Evolutionary conservation across 2,797 vertebrate species (phyloP).

Genomic region (Tragelaphus eurycerus): DNA sequence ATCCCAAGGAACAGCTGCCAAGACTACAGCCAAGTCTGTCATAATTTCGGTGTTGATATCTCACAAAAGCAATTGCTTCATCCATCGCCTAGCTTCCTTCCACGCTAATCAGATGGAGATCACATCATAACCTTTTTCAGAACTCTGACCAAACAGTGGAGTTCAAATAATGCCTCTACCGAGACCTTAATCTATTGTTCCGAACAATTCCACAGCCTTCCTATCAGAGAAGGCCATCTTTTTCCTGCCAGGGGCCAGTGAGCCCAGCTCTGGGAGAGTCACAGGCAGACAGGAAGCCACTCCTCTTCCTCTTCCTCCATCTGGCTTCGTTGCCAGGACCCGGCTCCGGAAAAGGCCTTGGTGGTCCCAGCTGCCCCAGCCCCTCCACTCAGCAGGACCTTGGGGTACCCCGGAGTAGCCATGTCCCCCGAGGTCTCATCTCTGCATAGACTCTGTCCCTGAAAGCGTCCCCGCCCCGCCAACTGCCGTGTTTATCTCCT

Average conservation of each 20-base stretch:
- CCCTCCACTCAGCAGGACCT: background rate
- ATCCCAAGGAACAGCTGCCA: background rate
- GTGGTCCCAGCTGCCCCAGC: conserved; percentile 25
- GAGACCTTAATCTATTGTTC: conserved; percentile 58
- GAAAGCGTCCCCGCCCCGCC: background rate
- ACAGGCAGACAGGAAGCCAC: conserved; percentile 80
- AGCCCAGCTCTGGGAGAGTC: conserved; percentile 56
- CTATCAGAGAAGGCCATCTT: conserved; percentile 84
- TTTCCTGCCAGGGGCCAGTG: conserved; percentile 75
- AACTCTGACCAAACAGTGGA: conserved; percentile 57
- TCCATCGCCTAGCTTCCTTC: background rate
- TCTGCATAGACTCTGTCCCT: background rate
- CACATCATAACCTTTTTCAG: conserved; percentile 64
- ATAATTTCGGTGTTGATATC: background rate
- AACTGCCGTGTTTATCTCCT: conserved; percentile 52
- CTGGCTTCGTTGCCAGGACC: conserved; percentile 55
- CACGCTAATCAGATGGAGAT: conserved; percentile 59
- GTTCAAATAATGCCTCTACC: conserved; percentile 59
- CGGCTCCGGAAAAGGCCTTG: conserved; percentile 52
- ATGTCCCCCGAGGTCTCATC: conserved; percentile 26
- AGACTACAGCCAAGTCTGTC: background rate
- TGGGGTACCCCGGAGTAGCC: background rate
- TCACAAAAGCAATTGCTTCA: conserved; percentile 40
- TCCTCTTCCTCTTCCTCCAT: conserved; percentile 81
- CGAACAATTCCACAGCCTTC: conserved; percentile 74